A percentile compares a stretch with the other conserved stretches of the same genome.
phyloP scores from a whole-genome alignment of 1,140 invertebrate genomes.

The Drosophila nannoptera region DNA sequence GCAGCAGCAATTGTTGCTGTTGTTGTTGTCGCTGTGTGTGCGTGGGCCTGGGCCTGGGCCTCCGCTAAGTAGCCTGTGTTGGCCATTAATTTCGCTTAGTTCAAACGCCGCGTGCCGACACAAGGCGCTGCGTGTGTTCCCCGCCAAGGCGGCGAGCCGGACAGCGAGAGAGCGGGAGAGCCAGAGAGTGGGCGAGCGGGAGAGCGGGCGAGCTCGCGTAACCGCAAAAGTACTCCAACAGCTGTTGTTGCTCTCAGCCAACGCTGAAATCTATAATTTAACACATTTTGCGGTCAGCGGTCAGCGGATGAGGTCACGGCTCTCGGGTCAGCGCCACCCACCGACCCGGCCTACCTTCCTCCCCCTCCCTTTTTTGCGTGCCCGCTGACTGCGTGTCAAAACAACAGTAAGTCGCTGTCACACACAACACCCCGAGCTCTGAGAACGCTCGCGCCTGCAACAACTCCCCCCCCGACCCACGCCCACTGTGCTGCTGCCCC shows the following conservation, averaged over 20 bases:
- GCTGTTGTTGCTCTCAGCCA: constrained; percentile 47
- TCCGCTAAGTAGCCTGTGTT: constrained; percentile 76
- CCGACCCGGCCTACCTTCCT: neutral
- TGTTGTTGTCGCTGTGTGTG: constrained; percentile 20
- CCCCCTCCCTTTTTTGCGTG: neutral
- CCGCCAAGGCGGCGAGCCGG: neutral
- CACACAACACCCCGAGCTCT: neutral
- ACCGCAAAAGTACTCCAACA: constrained; percentile 33
- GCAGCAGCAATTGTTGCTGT: constrained; percentile 1
- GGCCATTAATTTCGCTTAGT: constrained; percentile 75
- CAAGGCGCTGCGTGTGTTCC: constrained; percentile 66
- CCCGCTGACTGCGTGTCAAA: constrained; percentile 75
- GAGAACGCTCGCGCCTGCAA: too few relatives aligned
- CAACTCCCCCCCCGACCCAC: neutral
- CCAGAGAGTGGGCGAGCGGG: neutral
- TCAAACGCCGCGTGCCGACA: constrained; percentile 67
- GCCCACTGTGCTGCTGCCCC: constrained; percentile 8
- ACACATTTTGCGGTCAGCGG: constrained; percentile 65
- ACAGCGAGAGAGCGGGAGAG: neutral
- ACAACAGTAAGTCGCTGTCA: constrained; percentile 64
- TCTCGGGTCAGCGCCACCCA: constrained; percentile 23
- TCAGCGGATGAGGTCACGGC: neutral
- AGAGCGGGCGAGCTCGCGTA: neutral
- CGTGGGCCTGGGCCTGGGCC: constrained; percentile 35
- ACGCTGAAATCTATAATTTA: constrained; percentile 69